Evolutionary conservation across 2,888 invertebrate species (phyloP), one percentile per base, ranked within the genome.

Genomic region (Lasioglossum leucozonium): DNA sequence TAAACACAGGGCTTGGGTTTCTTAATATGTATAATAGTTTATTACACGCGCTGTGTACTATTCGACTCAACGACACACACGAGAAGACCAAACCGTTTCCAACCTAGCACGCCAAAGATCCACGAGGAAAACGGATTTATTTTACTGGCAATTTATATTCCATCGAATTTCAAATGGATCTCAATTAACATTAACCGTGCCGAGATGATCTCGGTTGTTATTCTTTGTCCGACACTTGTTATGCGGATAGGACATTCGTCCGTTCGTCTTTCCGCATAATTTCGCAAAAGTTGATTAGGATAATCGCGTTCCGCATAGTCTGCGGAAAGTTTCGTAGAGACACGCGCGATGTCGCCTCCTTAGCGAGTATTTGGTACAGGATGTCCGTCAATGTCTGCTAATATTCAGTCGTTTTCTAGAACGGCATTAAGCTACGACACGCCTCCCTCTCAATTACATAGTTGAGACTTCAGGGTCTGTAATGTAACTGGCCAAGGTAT

Each of bases 301-400:
- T 16, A 42, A 77, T 83, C 47, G 65, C 22, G 73, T 72, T 77
- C 65, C 58, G 11, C 51, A 10, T 44, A 78, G 55, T 42, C 26
- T 8, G 44, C 72, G 44, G 85, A 81, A 88, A 79, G 74, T 79
- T 85, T 82, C 81, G 82, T 90, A 88, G 77, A 87, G 83, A 88
- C 82, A 87, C 86, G 92, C 93, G 93, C 93, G 93, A 93, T 93
- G 86, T 88, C 89, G 90, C 79, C 87, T 91, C 84, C 90, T 94
- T 92, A 93, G 88, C 84, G 89, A 89, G 90, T 92, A 93, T 92
- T 93, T 93, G 91, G 92, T 92, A 88, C 93, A 93, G 94, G 94
- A 94, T 93, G 90, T 94, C 90, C 91, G 90, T 92, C 91, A 88
- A 90, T 91, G 88, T 90, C 89, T 89, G 85, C 83, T 92, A 91